These are phyloP conservation scores for Oncorhynchus masou DNA, from an alignment of 2,113 vertebrate genomes.

Conservation along the genomic window DNA sequence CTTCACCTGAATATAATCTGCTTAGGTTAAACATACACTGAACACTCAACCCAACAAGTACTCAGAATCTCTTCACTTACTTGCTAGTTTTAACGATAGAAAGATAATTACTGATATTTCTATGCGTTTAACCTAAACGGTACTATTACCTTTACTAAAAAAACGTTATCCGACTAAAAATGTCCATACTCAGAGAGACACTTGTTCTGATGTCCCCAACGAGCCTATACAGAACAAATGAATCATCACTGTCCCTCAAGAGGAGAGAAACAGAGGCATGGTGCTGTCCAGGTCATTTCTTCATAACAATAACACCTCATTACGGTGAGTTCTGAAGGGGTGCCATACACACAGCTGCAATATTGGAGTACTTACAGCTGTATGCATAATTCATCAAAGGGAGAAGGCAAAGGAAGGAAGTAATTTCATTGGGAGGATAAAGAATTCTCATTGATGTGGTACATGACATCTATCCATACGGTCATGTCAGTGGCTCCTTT, in stretches of 20 bases:
- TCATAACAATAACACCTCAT: conserved; percentile 52
- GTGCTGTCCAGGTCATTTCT: conserved; percentile 9
- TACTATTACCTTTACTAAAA: no score
- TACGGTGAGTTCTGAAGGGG: conserved; percentile 2
- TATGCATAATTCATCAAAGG: conserved; percentile 53
- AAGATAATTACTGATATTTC: no score
- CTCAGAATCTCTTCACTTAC: no score
- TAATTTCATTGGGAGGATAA: conserved; percentile 29
- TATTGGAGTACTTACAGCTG: conserved; percentile 27
- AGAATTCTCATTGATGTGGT: conserved; percentile 22
- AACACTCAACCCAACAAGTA: no score
- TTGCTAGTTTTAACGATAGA: no score
- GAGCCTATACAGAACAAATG: not conserved
- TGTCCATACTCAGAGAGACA: no score
- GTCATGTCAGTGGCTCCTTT: not conserved
- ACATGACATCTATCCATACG: not conserved
- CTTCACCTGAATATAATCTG: not conserved
- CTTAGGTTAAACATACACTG: no score
- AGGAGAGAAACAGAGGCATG: not conserved
- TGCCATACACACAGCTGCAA: not conserved
- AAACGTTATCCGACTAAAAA: no score
- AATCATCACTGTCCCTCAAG: conserved; percentile 19
- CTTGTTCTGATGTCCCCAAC: no score
- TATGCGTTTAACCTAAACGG: no score
- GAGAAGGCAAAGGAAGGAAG: conserved; percentile 23